Evolutionary conservation across 2,888 invertebrate genomes (phyloP), one percentile per base, ranked within the genome.

Genomic region (Frankliniella fusca): DNA sequence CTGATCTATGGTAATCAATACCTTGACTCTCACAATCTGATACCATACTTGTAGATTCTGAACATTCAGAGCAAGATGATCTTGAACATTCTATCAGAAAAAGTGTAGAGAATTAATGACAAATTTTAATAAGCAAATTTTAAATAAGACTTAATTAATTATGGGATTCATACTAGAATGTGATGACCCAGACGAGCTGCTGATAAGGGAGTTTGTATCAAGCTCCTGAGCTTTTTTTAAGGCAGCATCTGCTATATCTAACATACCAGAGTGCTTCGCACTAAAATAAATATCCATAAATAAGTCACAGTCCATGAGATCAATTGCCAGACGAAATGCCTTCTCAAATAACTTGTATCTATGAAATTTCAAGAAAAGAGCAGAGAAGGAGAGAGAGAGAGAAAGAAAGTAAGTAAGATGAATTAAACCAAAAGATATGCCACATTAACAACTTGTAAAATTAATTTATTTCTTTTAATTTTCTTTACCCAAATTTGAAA

Each of bases 241-340:
- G 5, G 95, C 94, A 84, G 94, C 94, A 5, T 89, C 90, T 0
- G 93, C 93, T 87, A 95, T 91, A 84, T 91, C 91, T 1, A 89
- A 87, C 85, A 92, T 91, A 2, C 91, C 90, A 82, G 91, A 90
- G 61, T 90, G 88, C 81, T 90, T 89, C n/a, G 95, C 94, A 79
- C 93, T 92, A 88, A 93, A 93, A 86, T 93, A 93, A 82, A 94
- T 90, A 89, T 96, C 96, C 92, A 93, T 93, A 87, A 95, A 97
- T 83, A 97, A 90, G 88, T 97, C 97, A 87, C 94, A 94, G 86
- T 95, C 95, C 81, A 92, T 92, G 84, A 97, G 91, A 87, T 97
- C 96, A 85, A 96, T 94, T 0, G 95, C 97, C 83, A 96, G 89
- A 83, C 95, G 91, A 86, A 96, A 93, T 2, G 97, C 95, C 86